phyloP scores from a whole-genome alignment of 2,888 invertebrate species.

The Caenorhabditis uteleia region DNA sequence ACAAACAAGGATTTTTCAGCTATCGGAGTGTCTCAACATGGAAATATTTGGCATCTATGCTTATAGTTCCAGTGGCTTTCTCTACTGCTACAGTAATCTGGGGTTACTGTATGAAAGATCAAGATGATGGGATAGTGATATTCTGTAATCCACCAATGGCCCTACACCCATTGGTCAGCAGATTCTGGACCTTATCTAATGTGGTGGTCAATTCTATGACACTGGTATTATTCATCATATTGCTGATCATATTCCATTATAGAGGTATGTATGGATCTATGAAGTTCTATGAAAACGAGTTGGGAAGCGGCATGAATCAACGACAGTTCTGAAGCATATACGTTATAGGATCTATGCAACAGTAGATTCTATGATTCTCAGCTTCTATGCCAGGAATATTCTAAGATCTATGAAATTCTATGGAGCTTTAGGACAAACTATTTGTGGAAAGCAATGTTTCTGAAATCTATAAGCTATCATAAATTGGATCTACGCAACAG shows the following conservation, averaged over 20 bases:
- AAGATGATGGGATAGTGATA: not conserved
- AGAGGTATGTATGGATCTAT: not conserved
- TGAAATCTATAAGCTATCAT: no score
- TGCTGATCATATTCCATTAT: slow-evolving; percentile 3
- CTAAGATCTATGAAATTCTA: no score
- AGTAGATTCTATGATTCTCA: no score
- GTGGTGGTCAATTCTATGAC: slow-evolving; percentile 3
- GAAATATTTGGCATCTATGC: not conserved
- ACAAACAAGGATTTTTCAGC: not conserved
- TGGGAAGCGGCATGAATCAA: no score
- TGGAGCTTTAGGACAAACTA: no score
- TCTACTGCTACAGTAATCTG: not conserved
- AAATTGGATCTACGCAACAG: no score
- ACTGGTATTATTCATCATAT: not conserved
- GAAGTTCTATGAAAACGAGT: no score
- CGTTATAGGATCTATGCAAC: no score
- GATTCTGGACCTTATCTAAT: not conserved
- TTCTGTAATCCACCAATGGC: slow-evolving; percentile 14
- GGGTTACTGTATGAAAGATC: not conserved
- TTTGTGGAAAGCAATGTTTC: no score
- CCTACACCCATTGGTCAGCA: not conserved
- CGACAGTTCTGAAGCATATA: no score
- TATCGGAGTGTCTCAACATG: not conserved
- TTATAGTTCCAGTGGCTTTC: not conserved
- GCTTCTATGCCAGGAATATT: no score